phyloP scores from a whole-genome alignment of 2,113 vertebrate species.

The Ageneiosus marmoratus region DNA sequence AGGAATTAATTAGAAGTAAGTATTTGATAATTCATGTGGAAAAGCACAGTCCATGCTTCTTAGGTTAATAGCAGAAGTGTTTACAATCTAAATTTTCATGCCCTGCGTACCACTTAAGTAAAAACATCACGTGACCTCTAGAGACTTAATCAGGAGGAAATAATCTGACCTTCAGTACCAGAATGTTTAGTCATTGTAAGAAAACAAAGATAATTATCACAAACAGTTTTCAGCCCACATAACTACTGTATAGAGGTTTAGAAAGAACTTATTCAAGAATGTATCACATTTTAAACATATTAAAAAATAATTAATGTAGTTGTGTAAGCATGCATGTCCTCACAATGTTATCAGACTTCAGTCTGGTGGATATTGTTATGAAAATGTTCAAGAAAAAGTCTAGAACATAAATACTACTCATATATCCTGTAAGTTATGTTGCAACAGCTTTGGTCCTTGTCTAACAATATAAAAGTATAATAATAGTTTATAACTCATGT shows the following conservation, averaged over 20 bases:
- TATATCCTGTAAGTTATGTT: background rate
- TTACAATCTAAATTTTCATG: constrained; percentile 12
- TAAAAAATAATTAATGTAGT: background rate
- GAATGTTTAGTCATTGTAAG: constrained; percentile 1
- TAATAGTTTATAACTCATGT: background rate
- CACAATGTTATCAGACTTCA: background rate
- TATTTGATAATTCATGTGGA: background rate
- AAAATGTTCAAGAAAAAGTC: background rate
- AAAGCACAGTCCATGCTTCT: background rate
- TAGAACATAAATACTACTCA: background rate
- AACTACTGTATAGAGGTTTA: background rate
- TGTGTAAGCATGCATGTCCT: background rate
- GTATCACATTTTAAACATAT: background rate
- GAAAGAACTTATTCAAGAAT: background rate
- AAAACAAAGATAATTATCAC: constrained; percentile 21
- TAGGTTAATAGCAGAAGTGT: constrained; percentile 15
- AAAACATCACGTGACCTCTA: constrained; percentile 29
- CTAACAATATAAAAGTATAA: background rate
- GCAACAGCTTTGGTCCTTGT: background rate
- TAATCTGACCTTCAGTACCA: constrained; percentile 34
- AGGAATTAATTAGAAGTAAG: background rate
- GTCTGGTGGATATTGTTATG: background rate
- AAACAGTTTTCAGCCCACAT: background rate
- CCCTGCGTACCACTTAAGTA: background rate
- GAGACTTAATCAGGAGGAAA: constrained; percentile 29